phyloP scores from a whole-genome alignment of 2,888 invertebrate species.

The Ectemnius lituratus region DNA sequence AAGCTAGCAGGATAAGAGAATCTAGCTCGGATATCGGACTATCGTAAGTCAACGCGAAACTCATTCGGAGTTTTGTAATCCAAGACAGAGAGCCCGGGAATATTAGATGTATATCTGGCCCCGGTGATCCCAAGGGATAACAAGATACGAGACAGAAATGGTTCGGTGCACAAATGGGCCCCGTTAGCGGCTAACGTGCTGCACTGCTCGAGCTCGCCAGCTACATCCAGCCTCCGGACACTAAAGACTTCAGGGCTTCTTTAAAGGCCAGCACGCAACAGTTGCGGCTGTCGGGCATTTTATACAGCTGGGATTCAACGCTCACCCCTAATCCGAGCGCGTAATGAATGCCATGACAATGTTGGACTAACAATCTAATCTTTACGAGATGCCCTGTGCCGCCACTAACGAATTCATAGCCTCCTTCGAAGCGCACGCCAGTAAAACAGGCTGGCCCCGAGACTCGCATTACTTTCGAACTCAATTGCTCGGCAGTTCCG shows the following conservation, averaged over 20 bases:
- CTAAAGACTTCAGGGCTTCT: slow-evolving; percentile 22
- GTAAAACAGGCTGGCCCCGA: not conserved
- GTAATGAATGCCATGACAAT: slow-evolving; percentile 38
- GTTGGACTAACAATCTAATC: slow-evolving; percentile 36
- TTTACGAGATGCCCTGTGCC: slow-evolving; percentile 16
- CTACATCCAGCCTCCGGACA: slow-evolving; percentile 9
- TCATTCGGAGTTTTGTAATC: slow-evolving; percentile 32
- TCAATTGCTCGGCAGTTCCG: no score
- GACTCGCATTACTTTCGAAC: no score
- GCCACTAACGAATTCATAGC: slow-evolving; percentile 17
- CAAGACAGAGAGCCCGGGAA: slow-evolving; percentile 40
- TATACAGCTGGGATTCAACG: slow-evolving; percentile 19
- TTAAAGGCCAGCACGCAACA: slow-evolving; percentile 10
- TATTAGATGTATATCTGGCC: slow-evolving; percentile 47
- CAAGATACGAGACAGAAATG: slow-evolving; percentile 59
- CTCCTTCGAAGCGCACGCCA: not conserved
- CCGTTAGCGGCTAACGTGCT: slow-evolving; percentile 45
- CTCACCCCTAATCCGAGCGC: slow-evolving; percentile 26
- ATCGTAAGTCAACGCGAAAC: slow-evolving; percentile 22
- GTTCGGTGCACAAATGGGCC: slow-evolving; percentile 55
- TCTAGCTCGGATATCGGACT: slow-evolving; percentile 8
- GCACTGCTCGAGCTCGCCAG: slow-evolving; percentile 7
- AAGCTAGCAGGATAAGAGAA: slow-evolving; percentile 2
- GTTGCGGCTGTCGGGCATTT: slow-evolving; percentile 21
- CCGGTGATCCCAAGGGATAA: slow-evolving; percentile 56